phyloP scores from a whole-genome alignment of 2,797 vertebrate genomes.

The Anguilla pacifica region DNA sequence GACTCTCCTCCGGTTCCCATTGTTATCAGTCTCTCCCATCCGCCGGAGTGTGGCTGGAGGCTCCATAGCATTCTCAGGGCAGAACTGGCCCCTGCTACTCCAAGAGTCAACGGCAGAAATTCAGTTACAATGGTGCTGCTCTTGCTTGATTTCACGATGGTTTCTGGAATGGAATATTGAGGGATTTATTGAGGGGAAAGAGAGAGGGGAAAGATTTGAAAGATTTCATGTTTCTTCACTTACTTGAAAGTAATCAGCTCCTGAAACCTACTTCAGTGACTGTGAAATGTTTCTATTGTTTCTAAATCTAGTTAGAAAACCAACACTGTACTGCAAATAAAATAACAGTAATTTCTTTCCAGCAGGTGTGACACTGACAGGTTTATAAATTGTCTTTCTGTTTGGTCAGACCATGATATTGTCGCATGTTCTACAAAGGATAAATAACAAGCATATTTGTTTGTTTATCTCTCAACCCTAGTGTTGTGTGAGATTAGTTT shows the following conservation, averaged over 20 bases:
- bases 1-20: background rate
- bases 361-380: background rate
- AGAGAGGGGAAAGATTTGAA: background rate
- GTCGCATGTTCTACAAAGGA: background rate
- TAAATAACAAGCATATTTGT: background rate
- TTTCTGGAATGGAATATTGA: background rate
- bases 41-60: no score
- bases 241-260: background rate
- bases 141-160: background rate
- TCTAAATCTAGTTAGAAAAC: background rate
- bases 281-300: background rate
- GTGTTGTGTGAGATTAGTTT: background rate
- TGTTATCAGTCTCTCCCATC: no score
- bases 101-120: background rate
- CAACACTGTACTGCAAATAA: background rate
- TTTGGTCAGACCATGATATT: background rate
- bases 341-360: background rate
- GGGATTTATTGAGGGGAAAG: background rate
- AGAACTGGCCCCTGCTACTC: background rate
- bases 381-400: background rate
- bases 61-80: background rate
- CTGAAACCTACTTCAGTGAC: background rate
- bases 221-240: background rate
- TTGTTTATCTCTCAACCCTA: background rate
- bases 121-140: background rate